Evolutionary conservation across 2,888 invertebrate species (phyloP).

Genomic region (Scaptomyza parva): DNA sequence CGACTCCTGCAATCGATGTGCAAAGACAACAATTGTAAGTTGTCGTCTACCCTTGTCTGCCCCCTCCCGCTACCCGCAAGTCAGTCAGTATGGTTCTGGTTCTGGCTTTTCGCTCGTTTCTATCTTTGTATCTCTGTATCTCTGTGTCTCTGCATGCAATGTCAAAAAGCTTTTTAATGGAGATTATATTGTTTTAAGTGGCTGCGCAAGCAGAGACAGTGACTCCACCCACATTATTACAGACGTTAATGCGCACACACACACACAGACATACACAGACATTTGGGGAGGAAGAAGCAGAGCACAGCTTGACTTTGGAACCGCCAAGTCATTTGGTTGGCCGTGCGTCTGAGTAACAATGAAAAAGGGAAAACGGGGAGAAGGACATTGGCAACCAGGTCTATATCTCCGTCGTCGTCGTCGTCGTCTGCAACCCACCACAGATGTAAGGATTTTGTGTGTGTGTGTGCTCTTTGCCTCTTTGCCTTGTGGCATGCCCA

Average conservation of each 20-base stretch:
- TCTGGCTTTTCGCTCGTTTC: slow-evolving; percentile 9
- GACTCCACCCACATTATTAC: slow-evolving; percentile 56
- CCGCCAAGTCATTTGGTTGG: slow-evolving; percentile 67
- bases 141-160: slow-evolving; percentile 47
- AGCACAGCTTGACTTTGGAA: slow-evolving; percentile 69
- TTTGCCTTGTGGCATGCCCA: slow-evolving; percentile 32
- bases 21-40: slow-evolving; percentile 45
- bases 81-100: slow-evolving; percentile 3
- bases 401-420: not conserved
- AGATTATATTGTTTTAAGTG: slow-evolving; percentile 82
- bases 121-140: not conserved
- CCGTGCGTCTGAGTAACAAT: slow-evolving; percentile 55
- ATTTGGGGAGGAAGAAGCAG: not conserved
- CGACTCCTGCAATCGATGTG: slow-evolving; percentile 72
- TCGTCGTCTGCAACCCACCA: not conserved
- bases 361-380: slow-evolving; percentile 1
- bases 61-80: not conserved
- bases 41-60: not conserved
- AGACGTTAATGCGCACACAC: slow-evolving; percentile 77
- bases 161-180: slow-evolving; percentile 81
- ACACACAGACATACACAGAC: slow-evolving; percentile 2
- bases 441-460: slow-evolving; percentile 6
- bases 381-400: not conserved
- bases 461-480: too few species aligned
- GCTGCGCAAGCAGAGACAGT: slow-evolving; percentile 36